Percentiles rank a stretch among this genome's conserved stretches.
Evolutionary conservation across 2,888 invertebrate species (phyloP).

Genomic region (Cantharis nigra): DNA sequence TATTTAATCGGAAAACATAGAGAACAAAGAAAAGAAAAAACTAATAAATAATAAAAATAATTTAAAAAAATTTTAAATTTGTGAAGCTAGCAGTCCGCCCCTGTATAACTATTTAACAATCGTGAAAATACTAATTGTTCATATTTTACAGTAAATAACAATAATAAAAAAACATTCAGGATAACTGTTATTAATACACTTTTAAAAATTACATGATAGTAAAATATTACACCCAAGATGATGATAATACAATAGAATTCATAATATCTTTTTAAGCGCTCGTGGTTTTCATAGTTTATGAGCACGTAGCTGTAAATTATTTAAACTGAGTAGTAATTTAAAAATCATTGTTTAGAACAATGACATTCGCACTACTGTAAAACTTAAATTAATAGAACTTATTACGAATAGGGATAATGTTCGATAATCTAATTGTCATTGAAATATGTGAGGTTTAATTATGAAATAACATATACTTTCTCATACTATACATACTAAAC

Average conservation of each 20-base stretch:
- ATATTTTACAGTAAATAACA: neutral
- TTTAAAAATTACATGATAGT: neutral
- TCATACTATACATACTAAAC: no score
- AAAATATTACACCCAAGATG: neutral
- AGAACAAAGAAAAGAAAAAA: no score
- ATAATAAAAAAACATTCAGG: neutral
- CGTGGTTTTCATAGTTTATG: neutral
- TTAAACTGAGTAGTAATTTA: constrained; percentile 16
- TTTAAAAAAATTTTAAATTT: no score
- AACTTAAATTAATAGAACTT: neutral
- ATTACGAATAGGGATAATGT: neutral
- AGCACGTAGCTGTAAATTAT: constrained; percentile 18
- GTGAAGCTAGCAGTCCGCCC: no score
- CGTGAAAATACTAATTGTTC: neutral
- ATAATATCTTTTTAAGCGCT: neutral
- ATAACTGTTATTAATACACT: neutral
- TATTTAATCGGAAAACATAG: neutral
- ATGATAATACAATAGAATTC: neutral
- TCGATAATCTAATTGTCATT: neutral
- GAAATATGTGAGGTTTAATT: no score
- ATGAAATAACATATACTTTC: no score
- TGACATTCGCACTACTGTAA: constrained; percentile 30
- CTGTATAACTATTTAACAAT: neutral
- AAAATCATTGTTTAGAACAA: constrained; percentile 34
- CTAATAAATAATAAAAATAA: no score